Conservation (phyloP, 2,888 invertebrate species). For the Brachypalpus laphriformis region DNA sequence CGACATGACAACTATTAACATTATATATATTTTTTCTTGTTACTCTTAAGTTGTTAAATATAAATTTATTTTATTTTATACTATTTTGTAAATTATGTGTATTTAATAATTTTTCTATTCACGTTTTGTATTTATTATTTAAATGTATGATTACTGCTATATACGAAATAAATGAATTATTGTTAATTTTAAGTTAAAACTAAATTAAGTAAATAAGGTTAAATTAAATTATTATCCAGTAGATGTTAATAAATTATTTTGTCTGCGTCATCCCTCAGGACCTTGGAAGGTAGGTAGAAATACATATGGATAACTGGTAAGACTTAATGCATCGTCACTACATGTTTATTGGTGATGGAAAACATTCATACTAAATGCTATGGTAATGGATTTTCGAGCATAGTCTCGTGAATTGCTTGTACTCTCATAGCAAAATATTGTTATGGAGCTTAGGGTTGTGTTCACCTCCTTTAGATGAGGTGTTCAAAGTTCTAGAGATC, state of each 20-base stretch:
- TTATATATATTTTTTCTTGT: background rate
- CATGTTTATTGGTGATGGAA: background rate
- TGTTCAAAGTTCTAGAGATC: too few species aligned
- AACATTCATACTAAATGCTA: background rate
- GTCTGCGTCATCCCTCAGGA: too few species aligned
- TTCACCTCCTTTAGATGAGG: too few species aligned
- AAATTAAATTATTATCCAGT: background rate
- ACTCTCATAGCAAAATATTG: too few species aligned
- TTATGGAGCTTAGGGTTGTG: too few species aligned
- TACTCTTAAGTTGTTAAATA: background rate
- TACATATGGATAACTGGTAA: background rate
- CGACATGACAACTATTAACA: conserved; percentile 20
- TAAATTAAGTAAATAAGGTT: background rate
- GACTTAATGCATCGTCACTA: background rate
- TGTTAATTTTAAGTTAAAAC: background rate
- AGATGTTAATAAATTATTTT: background rate
- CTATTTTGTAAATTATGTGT: background rate
- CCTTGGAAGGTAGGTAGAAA: background rate
- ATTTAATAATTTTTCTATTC: background rate
- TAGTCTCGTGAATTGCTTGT: background rate
- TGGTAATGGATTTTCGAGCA: too few species aligned
- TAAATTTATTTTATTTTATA: background rate
- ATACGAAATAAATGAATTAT: background rate
- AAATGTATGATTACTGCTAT: background rate
- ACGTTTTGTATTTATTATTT: background rate